Evolutionary conservation across 1,140 invertebrate species (phyloP).

Genomic region (Euura lappo): DNA sequence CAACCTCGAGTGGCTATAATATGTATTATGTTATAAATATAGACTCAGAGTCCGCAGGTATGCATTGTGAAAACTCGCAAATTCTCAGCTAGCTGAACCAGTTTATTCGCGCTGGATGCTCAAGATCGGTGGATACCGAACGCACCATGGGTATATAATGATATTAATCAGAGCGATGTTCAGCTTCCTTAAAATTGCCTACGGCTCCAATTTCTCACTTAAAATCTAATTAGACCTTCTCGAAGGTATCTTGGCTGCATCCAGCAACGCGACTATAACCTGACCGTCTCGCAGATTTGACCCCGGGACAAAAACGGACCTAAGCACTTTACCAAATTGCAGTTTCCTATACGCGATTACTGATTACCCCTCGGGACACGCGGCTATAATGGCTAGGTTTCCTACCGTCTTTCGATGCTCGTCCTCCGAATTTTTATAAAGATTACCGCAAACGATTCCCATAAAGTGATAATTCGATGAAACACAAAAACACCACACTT

Average conservation of each 20-base stretch:
- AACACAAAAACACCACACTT: too few relatives aligned
- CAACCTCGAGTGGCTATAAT: not conserved
- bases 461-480: too few relatives aligned
- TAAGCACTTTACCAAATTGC: constrained; percentile 55
- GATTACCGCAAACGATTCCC: too few relatives aligned
- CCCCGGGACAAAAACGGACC: constrained; percentile 48
- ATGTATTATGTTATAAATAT: not conserved
- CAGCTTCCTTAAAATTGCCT: constrained; percentile 62
- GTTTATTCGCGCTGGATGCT: too few relatives aligned
- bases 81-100: not conserved
- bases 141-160: constrained; percentile 45
- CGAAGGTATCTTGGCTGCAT: not conserved
- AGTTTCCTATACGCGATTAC: constrained; percentile 47
- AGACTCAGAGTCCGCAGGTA: not conserved
- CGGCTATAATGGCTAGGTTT: too few relatives aligned
- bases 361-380: constrained; percentile 4
- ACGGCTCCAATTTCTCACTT: constrained; percentile 61
- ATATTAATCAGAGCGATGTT: constrained; percentile 59
- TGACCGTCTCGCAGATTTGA: constrained; percentile 40
- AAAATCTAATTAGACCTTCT: constrained; percentile 59
- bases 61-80: not conserved
- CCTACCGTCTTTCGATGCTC: too few relatives aligned
- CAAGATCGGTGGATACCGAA: too few relatives aligned
- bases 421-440: too few relatives aligned
- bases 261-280: constrained; percentile 19